Evolutionary conservation across 1,140 invertebrate species (phyloP).

Genomic region (Asobara japonica): DNA sequence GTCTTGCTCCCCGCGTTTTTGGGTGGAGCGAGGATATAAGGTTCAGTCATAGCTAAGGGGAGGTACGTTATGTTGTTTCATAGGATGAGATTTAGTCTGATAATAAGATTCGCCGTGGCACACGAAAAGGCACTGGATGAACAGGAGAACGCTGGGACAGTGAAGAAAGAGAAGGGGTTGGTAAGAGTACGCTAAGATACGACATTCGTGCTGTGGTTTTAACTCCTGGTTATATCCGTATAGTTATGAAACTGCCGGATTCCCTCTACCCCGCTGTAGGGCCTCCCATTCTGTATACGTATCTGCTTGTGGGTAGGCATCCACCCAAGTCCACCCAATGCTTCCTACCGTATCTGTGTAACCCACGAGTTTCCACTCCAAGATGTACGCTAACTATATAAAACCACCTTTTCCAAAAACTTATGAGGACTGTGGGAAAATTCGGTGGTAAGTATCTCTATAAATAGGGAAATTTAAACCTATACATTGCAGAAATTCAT

Average conservation of each 20-base stretch:
- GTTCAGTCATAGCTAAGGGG: slow-evolving; percentile 29
- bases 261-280: neutral
- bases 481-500: neutral
- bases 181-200: slow-evolving; percentile 59
- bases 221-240: slow-evolving; percentile 64
- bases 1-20: neutral
- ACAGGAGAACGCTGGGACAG: slow-evolving; percentile 45
- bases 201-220: slow-evolving; percentile 66
- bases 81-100: slow-evolving; percentile 61
- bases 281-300: neutral
- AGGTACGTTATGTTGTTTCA: slow-evolving; percentile 54
- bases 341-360: neutral
- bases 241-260: slow-evolving; percentile 55
- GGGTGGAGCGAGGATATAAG: slow-evolving; percentile 37
- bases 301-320: neutral
- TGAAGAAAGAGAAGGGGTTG: neutral
- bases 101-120: slow-evolving; percentile 60
- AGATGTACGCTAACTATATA: slow-evolving; percentile 8
- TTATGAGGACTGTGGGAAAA: neutral
- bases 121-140: slow-evolving; percentile 21
- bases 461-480: neutral
- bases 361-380: slow-evolving; percentile 2
- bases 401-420: slow-evolving; percentile 9
- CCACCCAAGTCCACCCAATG: neutral
- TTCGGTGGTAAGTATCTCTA: neutral